Percentiles rank a stretch among this genome's conserved stretches.
Evolutionary conservation across 1,140 invertebrate species (phyloP).

Genomic region (Halictus rubicundus): DNA sequence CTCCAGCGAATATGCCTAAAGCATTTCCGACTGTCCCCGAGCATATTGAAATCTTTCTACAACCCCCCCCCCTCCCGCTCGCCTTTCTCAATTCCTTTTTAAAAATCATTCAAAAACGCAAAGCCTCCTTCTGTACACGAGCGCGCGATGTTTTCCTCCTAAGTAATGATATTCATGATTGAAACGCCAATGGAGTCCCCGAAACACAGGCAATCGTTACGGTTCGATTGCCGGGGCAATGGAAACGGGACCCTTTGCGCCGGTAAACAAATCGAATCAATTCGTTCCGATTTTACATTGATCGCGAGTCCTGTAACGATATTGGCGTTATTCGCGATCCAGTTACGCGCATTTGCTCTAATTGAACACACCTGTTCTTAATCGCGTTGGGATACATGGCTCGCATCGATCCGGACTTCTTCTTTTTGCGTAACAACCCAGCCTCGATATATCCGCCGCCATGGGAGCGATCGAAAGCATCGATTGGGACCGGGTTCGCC

Average conservation of each 20-base stretch:
- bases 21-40: not conserved
- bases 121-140: not conserved
- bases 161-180: not conserved
- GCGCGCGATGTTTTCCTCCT: not conserved
- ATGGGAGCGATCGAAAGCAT: not conserved
- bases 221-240: not conserved
- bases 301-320: conserved; percentile 8
- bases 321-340: conserved; percentile 38
- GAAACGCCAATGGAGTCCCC: not conserved
- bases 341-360: conserved; percentile 17
- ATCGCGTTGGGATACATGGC: conserved; percentile 15
- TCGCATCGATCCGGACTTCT: conserved; percentile 1
- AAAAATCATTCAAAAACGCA: conserved; percentile 25
- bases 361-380: conserved; percentile 35
- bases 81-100: not conserved
- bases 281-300: conserved; percentile 30
- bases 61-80: too few relatives aligned
- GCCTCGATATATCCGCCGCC: too few relatives aligned
- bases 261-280: not conserved
- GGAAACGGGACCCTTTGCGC: not conserved
- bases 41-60: conserved; percentile 11
- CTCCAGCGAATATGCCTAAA: conserved; percentile 41
- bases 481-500: not conserved
- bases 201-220: not conserved
- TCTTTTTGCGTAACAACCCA: not conserved